Base-by-base conservation (phyloP, 1,140 invertebrate species). In the Drosophila lacertosa region DNA sequence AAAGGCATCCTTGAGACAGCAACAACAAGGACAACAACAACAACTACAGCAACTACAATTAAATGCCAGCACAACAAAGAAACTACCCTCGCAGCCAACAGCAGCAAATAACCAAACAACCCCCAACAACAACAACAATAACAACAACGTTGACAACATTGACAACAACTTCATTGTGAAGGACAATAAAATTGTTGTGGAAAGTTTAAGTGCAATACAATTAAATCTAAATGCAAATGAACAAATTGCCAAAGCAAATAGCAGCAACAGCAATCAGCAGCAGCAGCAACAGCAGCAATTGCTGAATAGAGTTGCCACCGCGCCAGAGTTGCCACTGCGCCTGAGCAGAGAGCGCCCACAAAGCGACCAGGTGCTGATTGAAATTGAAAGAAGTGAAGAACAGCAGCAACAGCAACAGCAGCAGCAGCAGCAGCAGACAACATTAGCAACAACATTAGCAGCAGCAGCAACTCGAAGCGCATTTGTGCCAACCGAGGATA, bases 1-100 rank as follows among this genome's bases (percentile, higher is more conserved):
- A 89, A 89, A 89, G 84, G 84, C 75, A 89, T 84, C 80, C 74
- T 77, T 77, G 70, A 78, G 63, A 74, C 54, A 65, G 10, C 55
- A 63, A 63, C 53, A 72, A 57, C 74, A 76, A 51, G 40, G 42
- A 5, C 29, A 24, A 29, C 3, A 7, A 18, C 5, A 48, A 53
- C 11, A 33, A 37, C 18, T 15, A 59, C 29, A 16, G 29, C 24
- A 60, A 60, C 44, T 26, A 40, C 47, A 69, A 54, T 35, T 57
- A 65, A 57, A 69, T 69, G 66, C 66, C 66, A 74, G 57, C 77
- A 86, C 67, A 83, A 76, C 72, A 79, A 86, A 84, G 80, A 73
- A 83, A 86, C 80, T 73, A 83, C 71, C 80, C 80, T 51, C 81
- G 55, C 39, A 47, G 29, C 15, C 40, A 66, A 33, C 29, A 58